Percentiles rank a stretch among this genome's conserved stretches.
Conservation (phyloP, 2,888 invertebrate species). For the Atherix ibis region DNA sequence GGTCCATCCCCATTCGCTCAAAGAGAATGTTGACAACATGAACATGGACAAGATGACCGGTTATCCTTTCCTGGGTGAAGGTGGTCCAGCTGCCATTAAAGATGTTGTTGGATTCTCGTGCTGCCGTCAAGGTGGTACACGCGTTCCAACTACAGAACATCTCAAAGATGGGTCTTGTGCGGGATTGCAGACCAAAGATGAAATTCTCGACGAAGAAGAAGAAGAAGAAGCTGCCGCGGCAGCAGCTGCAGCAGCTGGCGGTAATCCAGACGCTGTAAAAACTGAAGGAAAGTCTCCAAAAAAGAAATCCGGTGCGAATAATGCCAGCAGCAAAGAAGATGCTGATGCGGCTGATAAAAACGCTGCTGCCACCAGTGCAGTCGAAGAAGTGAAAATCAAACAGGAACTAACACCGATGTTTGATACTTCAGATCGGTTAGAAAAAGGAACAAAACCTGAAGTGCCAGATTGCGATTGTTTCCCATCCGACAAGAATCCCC, state of each 20-base stretch:
- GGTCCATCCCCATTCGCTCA: background rate
- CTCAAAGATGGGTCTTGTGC: conserved; percentile 56
- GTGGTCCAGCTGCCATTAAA: conserved; percentile 47
- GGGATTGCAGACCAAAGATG: conserved; percentile 55
- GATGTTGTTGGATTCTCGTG: conserved; percentile 53
- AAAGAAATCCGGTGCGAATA: conserved; percentile 9
- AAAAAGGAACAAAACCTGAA: conserved; percentile 46
- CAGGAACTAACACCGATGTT: conserved; percentile 33
- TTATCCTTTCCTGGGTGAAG: conserved; percentile 50
- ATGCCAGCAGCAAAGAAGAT: background rate
- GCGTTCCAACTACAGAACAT: conserved; percentile 56
- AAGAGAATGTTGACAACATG: conserved; percentile 3
- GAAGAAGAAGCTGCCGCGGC: conserved; percentile 37
- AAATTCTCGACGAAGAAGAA: conserved; percentile 43
- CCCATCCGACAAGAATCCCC: conserved; percentile 68
- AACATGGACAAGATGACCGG: conserved; percentile 17
- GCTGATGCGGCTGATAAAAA: conserved; percentile 26
- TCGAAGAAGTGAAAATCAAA: conserved; percentile 27
- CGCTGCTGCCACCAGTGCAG: conserved; percentile 16
- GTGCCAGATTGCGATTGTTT: conserved; percentile 85
- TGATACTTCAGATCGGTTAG: conserved; percentile 32
- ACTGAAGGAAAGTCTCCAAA: conserved; percentile 17
- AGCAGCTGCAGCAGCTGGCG: conserved; percentile 28
- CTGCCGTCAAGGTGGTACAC: conserved; percentile 56
- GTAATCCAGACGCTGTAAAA: conserved; percentile 14